Percentiles rank a stretch among this genome's conserved stretches.
Evolutionary conservation across 2,888 invertebrate genomes (phyloP).

Genomic region (Diachrysia chrysitis): DNA sequence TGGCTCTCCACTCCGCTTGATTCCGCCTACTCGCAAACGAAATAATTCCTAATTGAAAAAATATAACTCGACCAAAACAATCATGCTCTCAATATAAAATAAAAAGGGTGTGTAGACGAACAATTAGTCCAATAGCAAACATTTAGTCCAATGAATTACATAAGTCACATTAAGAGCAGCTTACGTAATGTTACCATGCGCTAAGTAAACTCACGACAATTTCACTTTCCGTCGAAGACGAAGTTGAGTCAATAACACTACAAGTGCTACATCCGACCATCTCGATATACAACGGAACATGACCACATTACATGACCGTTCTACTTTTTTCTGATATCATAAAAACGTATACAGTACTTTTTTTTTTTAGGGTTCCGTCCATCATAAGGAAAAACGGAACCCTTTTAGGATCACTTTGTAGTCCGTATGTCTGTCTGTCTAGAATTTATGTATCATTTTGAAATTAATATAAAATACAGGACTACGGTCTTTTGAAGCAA

Average conservation of each 20-base stretch:
- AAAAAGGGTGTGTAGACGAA: conserved; percentile 29
- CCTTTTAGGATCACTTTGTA: no score
- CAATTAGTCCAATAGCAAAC: conserved; percentile 8
- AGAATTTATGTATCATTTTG: no score
- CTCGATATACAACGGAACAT: background rate
- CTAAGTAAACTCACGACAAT: conserved; percentile 51
- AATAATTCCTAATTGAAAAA: no score
- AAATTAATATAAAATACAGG: no score
- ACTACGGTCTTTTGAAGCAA: no score
- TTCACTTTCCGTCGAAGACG: conserved; percentile 64
- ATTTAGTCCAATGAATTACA: conserved; percentile 36
- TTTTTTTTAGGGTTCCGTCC: no score
- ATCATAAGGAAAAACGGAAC: no score
- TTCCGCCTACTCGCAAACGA: no score
- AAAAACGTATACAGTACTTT: no score
- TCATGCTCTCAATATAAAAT: conserved; percentile 18
- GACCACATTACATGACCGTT: background rate
- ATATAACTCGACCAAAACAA: no score
- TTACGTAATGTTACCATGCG: conserved; percentile 61
- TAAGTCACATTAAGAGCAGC: conserved; percentile 45
- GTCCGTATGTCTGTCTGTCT: no score
- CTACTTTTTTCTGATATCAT: background rate
- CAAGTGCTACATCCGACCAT: conserved; percentile 25
- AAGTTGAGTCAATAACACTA: conserved; percentile 52
- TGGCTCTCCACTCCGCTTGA: no score